These are phyloP conservation scores for Petrolisthes manimaculis DNA, from an alignment of 2,888 invertebrate species.

Conservation along the genomic window DNA sequence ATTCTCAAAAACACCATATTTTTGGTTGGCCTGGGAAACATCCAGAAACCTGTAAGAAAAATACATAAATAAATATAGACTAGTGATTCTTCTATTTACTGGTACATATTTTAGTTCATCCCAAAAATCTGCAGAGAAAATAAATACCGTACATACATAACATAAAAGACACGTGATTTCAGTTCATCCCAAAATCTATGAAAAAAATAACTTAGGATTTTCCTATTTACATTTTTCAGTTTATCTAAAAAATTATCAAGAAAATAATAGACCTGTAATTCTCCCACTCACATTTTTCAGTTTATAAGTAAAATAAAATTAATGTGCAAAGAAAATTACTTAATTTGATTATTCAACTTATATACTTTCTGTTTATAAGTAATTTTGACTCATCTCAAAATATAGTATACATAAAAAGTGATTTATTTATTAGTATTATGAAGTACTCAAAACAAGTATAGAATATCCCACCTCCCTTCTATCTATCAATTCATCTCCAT, in stretches of 20 bases:
- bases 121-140: not conserved
- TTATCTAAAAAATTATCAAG: too few species aligned
- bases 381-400: too few species aligned
- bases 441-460: not conserved
- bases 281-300: too few species aligned
- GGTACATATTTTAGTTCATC: not conserved
- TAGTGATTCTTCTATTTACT: not conserved
- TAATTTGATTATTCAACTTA: too few species aligned
- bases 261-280: too few species aligned
- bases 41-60: slow-evolving; percentile 54
- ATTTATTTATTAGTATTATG: not conserved
- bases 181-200: not conserved
- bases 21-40: slow-evolving; percentile 62
- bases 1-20: slow-evolving; percentile 68
- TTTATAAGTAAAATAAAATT: too few species aligned
- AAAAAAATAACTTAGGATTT: not conserved
- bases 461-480: not conserved
- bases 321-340: too few species aligned
- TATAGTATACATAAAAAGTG: not conserved
- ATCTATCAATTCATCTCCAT: too few species aligned
- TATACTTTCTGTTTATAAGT: too few species aligned
- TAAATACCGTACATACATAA: not conserved
- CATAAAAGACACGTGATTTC: not conserved
- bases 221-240: too few species aligned
- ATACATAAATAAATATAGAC: not conserved